These are phyloP conservation scores for Cheilosia impressa DNA, from an alignment of 2,888 invertebrate species.

Conservation along the genomic window DNA sequence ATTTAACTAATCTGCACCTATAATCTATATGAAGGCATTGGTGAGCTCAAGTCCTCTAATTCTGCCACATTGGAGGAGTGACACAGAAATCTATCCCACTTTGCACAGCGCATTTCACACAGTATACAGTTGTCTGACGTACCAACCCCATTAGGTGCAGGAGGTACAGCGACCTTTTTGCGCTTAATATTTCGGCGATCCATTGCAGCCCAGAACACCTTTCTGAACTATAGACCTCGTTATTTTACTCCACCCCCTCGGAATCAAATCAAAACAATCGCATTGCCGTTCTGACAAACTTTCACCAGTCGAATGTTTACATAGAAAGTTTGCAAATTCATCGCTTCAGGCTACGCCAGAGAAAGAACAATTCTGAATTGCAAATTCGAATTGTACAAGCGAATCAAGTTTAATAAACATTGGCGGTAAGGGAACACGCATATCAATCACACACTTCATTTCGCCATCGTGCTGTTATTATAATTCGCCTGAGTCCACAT, in stretches of 20 bases:
- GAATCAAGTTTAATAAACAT: constrained; percentile 60
- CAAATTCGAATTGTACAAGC: constrained; percentile 48
- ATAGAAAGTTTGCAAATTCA: constrained; percentile 56
- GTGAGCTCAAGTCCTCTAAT: no score
- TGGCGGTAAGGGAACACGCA: constrained; percentile 38
- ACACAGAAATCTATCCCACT: no score
- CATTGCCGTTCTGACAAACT: constrained; percentile 27
- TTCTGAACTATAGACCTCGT: background rate
- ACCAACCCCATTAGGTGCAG: no score
- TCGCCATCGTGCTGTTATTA: constrained; percentile 1
- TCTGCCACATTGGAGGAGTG: no score
- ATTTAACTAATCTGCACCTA: no score
- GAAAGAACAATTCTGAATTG: constrained; percentile 67
- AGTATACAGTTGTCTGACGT: no score
- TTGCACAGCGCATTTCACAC: no score
- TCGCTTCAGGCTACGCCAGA: constrained; percentile 15
- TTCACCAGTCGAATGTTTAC: constrained; percentile 51
- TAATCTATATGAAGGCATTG: no score
- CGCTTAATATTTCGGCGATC: background rate
- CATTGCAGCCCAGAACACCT: no score
- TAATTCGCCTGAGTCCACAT: constrained; percentile 15
- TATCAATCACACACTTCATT: constrained; percentile 43
- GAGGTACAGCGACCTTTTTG: no score
- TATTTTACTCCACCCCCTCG: background rate
- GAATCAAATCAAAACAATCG: constrained; percentile 35